Conservation (phyloP, 92 coral and sea anemone genomes). For the Porites lobata region DNA sequence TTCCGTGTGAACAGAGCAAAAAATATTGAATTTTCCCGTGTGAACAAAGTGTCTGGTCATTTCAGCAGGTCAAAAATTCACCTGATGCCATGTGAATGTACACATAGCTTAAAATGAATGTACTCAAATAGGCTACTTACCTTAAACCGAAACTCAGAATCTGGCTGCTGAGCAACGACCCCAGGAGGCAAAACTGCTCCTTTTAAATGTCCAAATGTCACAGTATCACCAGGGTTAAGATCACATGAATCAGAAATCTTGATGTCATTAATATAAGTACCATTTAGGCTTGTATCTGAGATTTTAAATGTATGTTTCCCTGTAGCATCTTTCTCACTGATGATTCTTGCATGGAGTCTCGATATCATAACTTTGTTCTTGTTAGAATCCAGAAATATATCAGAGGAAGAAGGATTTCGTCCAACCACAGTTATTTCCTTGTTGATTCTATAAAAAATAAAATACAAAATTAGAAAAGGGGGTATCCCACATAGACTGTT, state of each 20-base stretch:
- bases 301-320: conserved; percentile 70
- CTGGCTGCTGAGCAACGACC: conserved; percentile 72
- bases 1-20: too few species aligned
- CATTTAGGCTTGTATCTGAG: conserved; percentile 94
- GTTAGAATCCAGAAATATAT: conserved; percentile 87
- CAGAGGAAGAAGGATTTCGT: conserved; percentile 78
- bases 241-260: conserved; percentile 81
- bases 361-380: conserved; percentile 90
- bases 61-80: not conserved
- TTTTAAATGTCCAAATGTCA: conserved; percentile 91
- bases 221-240: conserved; percentile 83
- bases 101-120: not conserved
- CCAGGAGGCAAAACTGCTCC: conserved; percentile 90
- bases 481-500: too few species aligned
- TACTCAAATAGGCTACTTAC: conserved; percentile 33
- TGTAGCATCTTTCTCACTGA: conserved; percentile 42
- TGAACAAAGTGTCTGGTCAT: too few species aligned
- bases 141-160: conserved; percentile 89
- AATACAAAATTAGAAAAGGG: too few species aligned
- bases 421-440: conserved; percentile 87
- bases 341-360: conserved; percentile 92
- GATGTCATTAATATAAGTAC: conserved; percentile 91
- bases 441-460: conserved; percentile 62
- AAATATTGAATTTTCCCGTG: too few species aligned
- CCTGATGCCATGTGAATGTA: not conserved